Evolutionary conservation across 2,888 invertebrate genomes (phyloP).

Genomic region (Melieria crassipennis): DNA sequence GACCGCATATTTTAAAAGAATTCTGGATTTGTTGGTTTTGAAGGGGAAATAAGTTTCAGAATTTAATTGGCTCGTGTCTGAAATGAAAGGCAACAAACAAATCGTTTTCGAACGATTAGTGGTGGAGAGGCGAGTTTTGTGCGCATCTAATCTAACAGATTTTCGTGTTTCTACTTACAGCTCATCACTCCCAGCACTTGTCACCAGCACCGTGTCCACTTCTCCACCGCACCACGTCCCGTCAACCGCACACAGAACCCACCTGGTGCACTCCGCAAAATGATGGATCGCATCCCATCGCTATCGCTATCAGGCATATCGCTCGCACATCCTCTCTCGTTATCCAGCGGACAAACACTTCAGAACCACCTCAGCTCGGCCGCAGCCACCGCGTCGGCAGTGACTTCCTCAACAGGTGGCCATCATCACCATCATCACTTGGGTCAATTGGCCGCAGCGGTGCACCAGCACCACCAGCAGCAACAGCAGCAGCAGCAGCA

Average conservation of each 20-base stretch:
- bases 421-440: conserved; percentile 49
- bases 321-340: conserved; percentile 64
- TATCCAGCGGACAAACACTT: conserved; percentile 56
- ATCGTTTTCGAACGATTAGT: no score
- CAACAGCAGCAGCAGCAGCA: conserved; percentile 38
- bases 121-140: no score
- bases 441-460: conserved; percentile 54
- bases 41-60: no score
- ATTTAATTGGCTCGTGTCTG: no score
- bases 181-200: conserved; percentile 27
- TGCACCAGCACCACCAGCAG: conserved; percentile 43
- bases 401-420: conserved; percentile 48
- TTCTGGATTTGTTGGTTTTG: no score
- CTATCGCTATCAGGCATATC: conserved; percentile 65
- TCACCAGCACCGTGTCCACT: conserved; percentile 13
- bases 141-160: no score
- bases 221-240: neutral
- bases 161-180: conserved; percentile 27
- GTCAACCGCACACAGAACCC: conserved; percentile 6
- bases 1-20: no score
- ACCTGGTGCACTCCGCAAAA: conserved; percentile 53
- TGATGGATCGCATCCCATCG: conserved; percentile 67
- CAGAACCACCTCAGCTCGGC: conserved; percentile 61
- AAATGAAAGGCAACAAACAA: no score
- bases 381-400: conserved; percentile 49